Percentiles rank a stretch among this genome's conserved stretches.
These are phyloP conservation scores for Alligator sinensis DNA, from an alignment of 2,113 vertebrate species.

Conservation along the genomic window DNA sequence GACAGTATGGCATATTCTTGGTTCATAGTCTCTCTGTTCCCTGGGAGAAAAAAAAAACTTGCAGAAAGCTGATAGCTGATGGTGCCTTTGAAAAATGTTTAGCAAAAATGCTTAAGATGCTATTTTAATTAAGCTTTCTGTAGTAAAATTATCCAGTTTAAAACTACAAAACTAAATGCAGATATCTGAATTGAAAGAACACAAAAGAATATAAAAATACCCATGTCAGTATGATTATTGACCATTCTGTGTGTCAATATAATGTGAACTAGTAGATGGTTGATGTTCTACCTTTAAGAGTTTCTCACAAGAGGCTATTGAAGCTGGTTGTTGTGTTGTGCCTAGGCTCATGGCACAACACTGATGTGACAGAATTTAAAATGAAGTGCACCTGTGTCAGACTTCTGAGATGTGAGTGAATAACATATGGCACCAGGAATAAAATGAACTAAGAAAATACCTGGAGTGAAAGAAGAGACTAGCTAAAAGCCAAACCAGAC, in stretches of 20 bases:
- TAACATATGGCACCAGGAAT: background rate
- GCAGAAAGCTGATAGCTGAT: background rate
- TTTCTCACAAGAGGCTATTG: too few relatives aligned
- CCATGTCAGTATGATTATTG: background rate
- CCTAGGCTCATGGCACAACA: background rate
- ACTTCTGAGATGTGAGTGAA: background rate
- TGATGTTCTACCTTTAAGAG: too few relatives aligned
- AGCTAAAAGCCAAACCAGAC: background rate
- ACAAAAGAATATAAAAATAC: background rate
- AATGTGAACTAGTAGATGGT: background rate
- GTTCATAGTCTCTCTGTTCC: background rate
- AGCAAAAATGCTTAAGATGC: background rate
- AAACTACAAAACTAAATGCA: background rate
- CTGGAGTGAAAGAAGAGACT: background rate
- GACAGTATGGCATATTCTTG: background rate
- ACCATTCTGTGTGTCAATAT: background rate
- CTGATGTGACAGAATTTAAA: background rate
- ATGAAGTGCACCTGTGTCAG: background rate
- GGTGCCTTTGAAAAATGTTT: background rate
- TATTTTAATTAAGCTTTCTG: background rate
- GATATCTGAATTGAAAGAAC: background rate
- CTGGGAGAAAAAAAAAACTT: background rate
- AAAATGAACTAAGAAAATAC: background rate
- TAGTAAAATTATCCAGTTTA: background rate
- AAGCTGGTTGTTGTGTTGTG: background rate